These are phyloP conservation scores for Lasioglossum calceatum DNA, from an alignment of 2,888 invertebrate species.

Conservation along the genomic window DNA sequence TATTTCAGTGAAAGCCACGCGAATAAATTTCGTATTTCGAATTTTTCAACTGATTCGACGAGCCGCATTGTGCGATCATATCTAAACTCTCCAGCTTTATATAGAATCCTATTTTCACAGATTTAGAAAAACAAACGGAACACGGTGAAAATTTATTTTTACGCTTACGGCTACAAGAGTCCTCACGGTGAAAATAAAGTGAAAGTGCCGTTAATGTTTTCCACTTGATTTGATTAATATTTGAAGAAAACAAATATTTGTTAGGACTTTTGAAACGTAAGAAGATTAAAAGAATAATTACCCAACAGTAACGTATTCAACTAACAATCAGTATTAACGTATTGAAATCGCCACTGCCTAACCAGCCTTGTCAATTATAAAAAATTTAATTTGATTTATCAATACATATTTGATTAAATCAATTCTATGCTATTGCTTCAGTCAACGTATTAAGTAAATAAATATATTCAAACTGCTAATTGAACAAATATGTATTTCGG, in stretches of 20 bases:
- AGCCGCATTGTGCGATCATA: background rate
- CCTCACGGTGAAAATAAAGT: background rate
- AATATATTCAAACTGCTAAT: no score
- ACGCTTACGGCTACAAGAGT: background rate
- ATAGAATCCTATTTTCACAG: background rate
- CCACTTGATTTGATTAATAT: background rate
- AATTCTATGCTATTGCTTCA: background rate
- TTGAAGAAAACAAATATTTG: background rate
- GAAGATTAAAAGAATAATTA: no score
- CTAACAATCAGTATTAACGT: no score
- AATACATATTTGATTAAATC: background rate
- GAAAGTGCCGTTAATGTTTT: background rate
- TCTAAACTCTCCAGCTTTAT: background rate
- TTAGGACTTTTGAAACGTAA: no score
- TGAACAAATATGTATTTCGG: background rate
- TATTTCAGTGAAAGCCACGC: background rate
- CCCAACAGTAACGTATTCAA: no score
- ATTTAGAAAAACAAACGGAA: background rate
- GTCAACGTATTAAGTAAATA: background rate
- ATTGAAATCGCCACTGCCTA: background rate
- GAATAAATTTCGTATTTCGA: background rate
- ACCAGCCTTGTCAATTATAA: background rate
- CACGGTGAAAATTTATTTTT: background rate
- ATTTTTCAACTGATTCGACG: background rate
- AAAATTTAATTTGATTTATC: background rate